Conservation (phyloP, 2,113 vertebrate species). For the Herpailurus yagouaroundi region DNA sequence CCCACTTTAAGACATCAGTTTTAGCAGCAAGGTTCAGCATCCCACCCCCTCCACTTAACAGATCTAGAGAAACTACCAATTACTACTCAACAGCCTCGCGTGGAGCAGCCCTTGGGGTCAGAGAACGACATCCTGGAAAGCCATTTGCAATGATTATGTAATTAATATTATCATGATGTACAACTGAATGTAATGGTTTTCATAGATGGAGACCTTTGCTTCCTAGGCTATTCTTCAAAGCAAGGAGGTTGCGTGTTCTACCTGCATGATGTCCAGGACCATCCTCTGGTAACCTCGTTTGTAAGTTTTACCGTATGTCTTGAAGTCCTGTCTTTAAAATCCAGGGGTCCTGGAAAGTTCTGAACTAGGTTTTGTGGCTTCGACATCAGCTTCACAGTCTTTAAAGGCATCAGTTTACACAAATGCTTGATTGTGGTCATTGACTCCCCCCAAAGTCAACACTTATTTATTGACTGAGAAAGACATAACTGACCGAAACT, state of each 20-base stretch:
- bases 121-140: conserved; percentile 39
- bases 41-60: not conserved
- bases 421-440: not conserved
- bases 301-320: not conserved
- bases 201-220: conserved; percentile 16
- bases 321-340: conserved; percentile 2
- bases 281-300: not conserved
- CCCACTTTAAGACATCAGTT: not conserved
- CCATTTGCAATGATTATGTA: conserved; percentile 58
- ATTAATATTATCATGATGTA: conserved; percentile 56
- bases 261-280: not conserved
- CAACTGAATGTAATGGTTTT: conserved; percentile 33
- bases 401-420: not conserved
- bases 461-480: conserved; percentile 57
- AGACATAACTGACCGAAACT: conserved; percentile 61
- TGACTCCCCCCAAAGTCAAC: conserved; percentile 51
- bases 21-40: not conserved
- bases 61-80: conserved; percentile 59
- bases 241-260: not conserved
- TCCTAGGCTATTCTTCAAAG: conserved; percentile 55
- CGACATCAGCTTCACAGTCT: not conserved
- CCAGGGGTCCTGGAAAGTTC: not conserved
- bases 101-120: conserved; percentile 6
- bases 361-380: not conserved
- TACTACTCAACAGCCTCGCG: conserved; percentile 5